A percentile compares a stretch with the other conserved stretches of the same genome.
phyloP scores from a whole-genome alignment of 1,140 invertebrate species.

The Eciton burchellii region DNA sequence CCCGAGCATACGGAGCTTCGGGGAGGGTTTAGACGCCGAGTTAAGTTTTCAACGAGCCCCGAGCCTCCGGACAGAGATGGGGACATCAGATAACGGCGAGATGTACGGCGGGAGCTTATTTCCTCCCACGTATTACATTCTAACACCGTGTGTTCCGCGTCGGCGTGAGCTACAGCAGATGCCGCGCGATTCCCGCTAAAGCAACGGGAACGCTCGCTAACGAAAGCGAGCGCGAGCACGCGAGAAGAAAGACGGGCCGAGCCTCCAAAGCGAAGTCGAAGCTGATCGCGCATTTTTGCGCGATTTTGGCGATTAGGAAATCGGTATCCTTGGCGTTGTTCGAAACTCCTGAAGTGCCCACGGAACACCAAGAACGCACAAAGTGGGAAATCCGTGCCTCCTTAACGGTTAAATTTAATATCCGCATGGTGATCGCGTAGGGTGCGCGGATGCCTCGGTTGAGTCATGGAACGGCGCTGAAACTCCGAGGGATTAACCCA shows the following conservation, averaged over 20 bases:
- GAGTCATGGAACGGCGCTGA: conserved; percentile 65
- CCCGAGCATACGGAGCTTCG: conserved; percentile 55
- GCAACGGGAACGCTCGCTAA: conserved; percentile 26
- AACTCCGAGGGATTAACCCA: conserved; percentile 67
- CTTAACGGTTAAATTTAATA: conserved; percentile 71
- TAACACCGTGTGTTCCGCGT: conserved; percentile 53
- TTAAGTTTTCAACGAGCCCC: conserved; percentile 78
- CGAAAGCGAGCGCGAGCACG: background rate
- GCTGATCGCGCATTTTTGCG: background rate
- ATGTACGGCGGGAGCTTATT: conserved; percentile 78
- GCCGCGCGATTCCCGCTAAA: conserved; percentile 27
- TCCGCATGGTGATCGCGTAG: conserved; percentile 48
- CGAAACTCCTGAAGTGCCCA: background rate
- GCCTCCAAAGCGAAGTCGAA: conserved; percentile 10
- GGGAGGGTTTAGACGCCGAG: conserved; percentile 71
- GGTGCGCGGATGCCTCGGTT: conserved; percentile 47
- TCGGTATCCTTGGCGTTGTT: background rate
- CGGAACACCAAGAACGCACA: background rate
- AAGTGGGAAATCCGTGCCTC: conserved; percentile 2
- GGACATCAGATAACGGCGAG: conserved; percentile 77
- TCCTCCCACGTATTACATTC: conserved; percentile 77
- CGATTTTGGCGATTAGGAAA: too few species aligned
- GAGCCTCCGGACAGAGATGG: conserved; percentile 63
- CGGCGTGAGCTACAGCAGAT: conserved; percentile 56
- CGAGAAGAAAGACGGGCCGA: conserved; percentile 13